Conservation (phyloP, 2,888 invertebrate species). For the Aleiodes testaceus region DNA sequence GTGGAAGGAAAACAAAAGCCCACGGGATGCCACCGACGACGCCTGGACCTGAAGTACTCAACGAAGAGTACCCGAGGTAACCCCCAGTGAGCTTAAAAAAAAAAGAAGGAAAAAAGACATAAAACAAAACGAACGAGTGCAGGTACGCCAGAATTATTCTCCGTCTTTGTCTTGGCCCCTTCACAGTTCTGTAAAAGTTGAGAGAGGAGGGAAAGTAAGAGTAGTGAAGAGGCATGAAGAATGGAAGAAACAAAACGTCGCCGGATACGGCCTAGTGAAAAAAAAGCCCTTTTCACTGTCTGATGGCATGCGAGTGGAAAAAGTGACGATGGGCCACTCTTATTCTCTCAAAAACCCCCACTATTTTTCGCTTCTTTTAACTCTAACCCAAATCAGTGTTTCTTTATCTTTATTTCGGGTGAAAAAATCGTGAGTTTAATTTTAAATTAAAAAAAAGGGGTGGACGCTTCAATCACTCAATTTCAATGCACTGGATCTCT, state of each 20-base stretch:
- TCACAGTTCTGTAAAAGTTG: constrained; percentile 23
- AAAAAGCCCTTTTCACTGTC: constrained; percentile 52
- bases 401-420: constrained; percentile 25
- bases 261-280: constrained; percentile 35
- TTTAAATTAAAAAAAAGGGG: too few relatives aligned
- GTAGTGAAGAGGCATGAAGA: constrained; percentile 24
- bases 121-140: constrained; percentile 48
- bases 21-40: constrained; percentile 41
- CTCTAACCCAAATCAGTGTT: constrained; percentile 4
- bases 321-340: constrained; percentile 45
- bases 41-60: constrained; percentile 32
- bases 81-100: constrained; percentile 19
- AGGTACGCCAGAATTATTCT: constrained; percentile 25
- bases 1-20: constrained; percentile 48
- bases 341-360: constrained; percentile 1
- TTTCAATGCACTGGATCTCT: background rate
- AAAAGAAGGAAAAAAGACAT: constrained; percentile 44
- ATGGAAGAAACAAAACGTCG: constrained; percentile 44
- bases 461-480: constrained; percentile 5
- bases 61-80: constrained; percentile 29
- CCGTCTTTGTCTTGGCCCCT: constrained; percentile 28
- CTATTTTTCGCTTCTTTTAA: constrained; percentile 3
- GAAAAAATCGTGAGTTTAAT: too few relatives aligned
- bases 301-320: constrained; percentile 60
- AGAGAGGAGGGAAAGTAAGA: constrained; percentile 11